Conservation (phyloP, 64 coral and sea anemone species). For the Trachythela sp. region DNA sequence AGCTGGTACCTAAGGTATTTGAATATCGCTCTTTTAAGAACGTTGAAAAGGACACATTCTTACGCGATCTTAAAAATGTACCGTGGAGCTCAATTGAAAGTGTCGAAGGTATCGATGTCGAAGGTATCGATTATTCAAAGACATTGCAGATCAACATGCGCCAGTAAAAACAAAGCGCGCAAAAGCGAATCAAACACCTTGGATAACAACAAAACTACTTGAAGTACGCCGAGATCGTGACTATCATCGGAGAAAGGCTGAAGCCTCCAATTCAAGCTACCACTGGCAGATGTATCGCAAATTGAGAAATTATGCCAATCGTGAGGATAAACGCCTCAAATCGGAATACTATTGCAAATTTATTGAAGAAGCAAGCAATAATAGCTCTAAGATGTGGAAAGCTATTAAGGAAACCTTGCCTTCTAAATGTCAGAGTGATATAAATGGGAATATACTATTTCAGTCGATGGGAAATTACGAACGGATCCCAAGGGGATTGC, state of each 20-base stretch:
- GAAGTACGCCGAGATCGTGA: constrained; percentile 66
- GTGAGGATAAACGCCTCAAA: constrained; percentile 1
- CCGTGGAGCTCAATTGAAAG: constrained; percentile 16
- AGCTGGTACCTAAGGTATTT: constrained; percentile 38
- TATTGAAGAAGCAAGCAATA: constrained; percentile 1
- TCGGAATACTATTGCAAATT: constrained; percentile 10
- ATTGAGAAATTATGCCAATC: constrained; percentile 44
- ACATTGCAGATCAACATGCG: constrained; percentile 19
- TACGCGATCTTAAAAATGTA: not conserved
- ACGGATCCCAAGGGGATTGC: constrained; percentile 33
- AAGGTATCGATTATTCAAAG: not conserved
- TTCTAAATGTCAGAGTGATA: constrained; percentile 38
- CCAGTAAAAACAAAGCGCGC: not conserved
- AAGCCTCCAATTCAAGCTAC: constrained; percentile 44
- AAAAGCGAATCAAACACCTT: constrained; percentile 9
- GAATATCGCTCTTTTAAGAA: constrained; percentile 37
- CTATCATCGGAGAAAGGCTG: constrained; percentile 52
- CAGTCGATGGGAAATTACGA: constrained; percentile 37
- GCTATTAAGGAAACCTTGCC: constrained; percentile 36
- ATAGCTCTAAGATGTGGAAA: constrained; percentile 25
- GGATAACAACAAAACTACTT: constrained; percentile 13
- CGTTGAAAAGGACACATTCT: not conserved
- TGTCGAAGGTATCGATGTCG: constrained; percentile 7
- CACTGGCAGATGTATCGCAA: constrained; percentile 57
- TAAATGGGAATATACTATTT: constrained; percentile 55